Evolutionary conservation across 2,113 vertebrate species (phyloP).

Genomic region (Athene cunicularia): DNA sequence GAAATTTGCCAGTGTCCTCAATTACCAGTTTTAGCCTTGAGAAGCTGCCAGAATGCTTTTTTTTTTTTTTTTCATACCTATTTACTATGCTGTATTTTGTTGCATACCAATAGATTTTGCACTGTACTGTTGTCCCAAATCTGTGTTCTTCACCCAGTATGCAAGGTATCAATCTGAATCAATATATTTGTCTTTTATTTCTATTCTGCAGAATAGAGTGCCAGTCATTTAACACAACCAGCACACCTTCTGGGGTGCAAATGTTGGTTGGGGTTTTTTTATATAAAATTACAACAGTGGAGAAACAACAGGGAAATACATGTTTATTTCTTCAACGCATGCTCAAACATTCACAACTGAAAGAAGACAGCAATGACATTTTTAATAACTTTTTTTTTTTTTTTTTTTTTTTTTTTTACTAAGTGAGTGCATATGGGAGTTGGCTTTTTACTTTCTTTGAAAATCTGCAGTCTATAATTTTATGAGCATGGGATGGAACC

Average conservation of each 20-base stretch:
- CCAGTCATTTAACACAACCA: too few species aligned
- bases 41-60: not conserved
- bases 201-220: too few species aligned
- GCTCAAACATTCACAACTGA: not conserved
- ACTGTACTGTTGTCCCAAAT: not conserved
- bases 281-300: too few species aligned
- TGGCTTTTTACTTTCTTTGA: conserved; percentile 12
- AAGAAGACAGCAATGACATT: not conserved
- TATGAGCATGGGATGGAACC: not conserved
- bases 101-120: not conserved
- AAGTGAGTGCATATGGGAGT: not conserved
- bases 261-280: too few species aligned
- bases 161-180: too few species aligned
- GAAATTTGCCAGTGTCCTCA: not conserved
- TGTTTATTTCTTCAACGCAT: too few species aligned
- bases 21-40: not conserved
- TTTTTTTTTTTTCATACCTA: not conserved
- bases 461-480: conserved; percentile 32
- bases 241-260: too few species aligned
- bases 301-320: too few species aligned
- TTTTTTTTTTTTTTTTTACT: not conserved
- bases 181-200: too few species aligned
- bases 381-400: not conserved
- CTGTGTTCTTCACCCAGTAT: too few species aligned
- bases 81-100: not conserved